phyloP scores from a whole-genome alignment of 2,888 invertebrate species.

The Orthonevra nobilis region DNA sequence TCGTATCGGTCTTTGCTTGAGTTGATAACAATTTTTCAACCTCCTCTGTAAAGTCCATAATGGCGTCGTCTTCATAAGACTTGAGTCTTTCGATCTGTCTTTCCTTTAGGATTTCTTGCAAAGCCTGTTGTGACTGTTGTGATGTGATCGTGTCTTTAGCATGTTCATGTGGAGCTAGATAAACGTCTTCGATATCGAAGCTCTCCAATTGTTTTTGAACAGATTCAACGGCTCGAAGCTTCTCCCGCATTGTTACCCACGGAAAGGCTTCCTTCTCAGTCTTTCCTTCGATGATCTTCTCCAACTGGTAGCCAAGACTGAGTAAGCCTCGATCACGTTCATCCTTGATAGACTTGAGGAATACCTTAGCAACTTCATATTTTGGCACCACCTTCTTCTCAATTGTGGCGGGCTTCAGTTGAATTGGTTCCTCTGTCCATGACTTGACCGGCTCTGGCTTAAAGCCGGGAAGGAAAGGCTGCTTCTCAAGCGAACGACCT shows the following conservation, averaged over 20 bases:
- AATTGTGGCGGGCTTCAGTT: slow-evolving; percentile 83
- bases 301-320: slow-evolving; percentile 77
- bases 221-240: slow-evolving; percentile 77
- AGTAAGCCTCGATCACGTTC: slow-evolving; percentile 79
- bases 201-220: slow-evolving; percentile 79
- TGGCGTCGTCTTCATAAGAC: slow-evolving; percentile 78
- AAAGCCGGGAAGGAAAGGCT: slow-evolving; percentile 78
- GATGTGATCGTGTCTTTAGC: slow-evolving; percentile 69
- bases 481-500: slow-evolving; percentile 81
- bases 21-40: slow-evolving; percentile 78
- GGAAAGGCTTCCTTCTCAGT: slow-evolving; percentile 78
- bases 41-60: slow-evolving; percentile 79
- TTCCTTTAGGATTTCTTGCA: slow-evolving; percentile 80
- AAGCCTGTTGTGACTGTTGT: slow-evolving; percentile 72
- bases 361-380: slow-evolving; percentile 81
- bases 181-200: slow-evolving; percentile 80
- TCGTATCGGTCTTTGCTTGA: slow-evolving; percentile 76
- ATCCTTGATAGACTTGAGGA: slow-evolving; percentile 81
- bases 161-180: slow-evolving; percentile 73
- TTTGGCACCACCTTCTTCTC: slow-evolving; percentile 81
- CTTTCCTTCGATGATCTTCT: slow-evolving; percentile 78
- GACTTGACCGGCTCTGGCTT: slow-evolving; percentile 80
- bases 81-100: slow-evolving; percentile 78
- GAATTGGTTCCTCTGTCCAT: slow-evolving; percentile 85
- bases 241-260: slow-evolving; percentile 79